phyloP scores from a whole-genome alignment of 2,113 vertebrate species.

The Typhlomys cinereus region DNA sequence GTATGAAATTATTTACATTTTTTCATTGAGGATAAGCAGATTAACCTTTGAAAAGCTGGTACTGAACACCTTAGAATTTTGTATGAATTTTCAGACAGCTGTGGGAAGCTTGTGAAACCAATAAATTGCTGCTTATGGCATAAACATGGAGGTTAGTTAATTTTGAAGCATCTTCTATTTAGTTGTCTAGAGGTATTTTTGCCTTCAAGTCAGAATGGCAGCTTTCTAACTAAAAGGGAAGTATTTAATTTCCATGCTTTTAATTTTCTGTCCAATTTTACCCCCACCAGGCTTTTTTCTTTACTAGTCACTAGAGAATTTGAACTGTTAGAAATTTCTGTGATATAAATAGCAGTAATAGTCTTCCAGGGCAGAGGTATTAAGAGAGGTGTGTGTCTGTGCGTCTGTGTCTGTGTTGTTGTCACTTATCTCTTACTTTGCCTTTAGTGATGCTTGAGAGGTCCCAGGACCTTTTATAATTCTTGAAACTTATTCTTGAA shows the following conservation, averaged over 20 bases:
- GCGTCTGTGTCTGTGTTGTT: not conserved
- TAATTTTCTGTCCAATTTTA: slow-evolving; percentile 62
- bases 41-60: slow-evolving; percentile 75
- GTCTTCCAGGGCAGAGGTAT: slow-evolving; percentile 44
- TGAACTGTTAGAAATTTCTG: slow-evolving; percentile 71
- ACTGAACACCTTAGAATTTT: slow-evolving; percentile 72
- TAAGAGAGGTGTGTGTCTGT: not conserved
- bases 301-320: slow-evolving; percentile 71
- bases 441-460: slow-evolving; percentile 19
- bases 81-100: slow-evolving; percentile 76
- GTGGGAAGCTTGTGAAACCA: slow-evolving; percentile 76
- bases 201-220: slow-evolving; percentile 61
- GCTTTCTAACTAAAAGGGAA: slow-evolving; percentile 70
- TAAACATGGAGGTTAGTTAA: slow-evolving; percentile 66
- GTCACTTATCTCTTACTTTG: slow-evolving; percentile 24
- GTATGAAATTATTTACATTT: slow-evolving; percentile 72
- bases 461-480: slow-evolving; percentile 29
- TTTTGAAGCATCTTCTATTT: slow-evolving; percentile 74
- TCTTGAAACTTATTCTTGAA: slow-evolving; percentile 30
- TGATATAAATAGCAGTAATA: slow-evolving; percentile 72
- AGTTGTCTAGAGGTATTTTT: slow-evolving; percentile 73
- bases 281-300: slow-evolving; percentile 61
- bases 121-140: slow-evolving; percentile 72
- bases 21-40: slow-evolving; percentile 57
- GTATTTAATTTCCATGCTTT: slow-evolving; percentile 69